Conservation (phyloP, 1,140 invertebrate species). For the Carposina sasakii region DNA sequence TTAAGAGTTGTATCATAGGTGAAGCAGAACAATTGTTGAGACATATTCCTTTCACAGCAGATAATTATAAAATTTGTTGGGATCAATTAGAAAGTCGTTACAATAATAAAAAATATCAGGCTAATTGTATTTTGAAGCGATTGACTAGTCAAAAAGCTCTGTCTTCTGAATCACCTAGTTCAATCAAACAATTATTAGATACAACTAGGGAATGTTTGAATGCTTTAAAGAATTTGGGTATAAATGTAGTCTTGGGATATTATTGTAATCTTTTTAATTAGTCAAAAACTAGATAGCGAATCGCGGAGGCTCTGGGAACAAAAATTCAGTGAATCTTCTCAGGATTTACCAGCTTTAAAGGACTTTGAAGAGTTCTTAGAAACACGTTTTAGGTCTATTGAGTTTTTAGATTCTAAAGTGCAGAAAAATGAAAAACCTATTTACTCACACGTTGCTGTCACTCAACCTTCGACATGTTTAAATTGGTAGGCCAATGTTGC, state of each 20-base stretch:
- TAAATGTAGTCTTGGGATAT: slow-evolving; percentile 7
- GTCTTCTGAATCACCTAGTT: background rate
- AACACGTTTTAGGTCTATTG: slow-evolving; percentile 1
- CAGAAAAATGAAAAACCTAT: background rate
- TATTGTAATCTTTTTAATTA: slow-evolving; percentile 7
- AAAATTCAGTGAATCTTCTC: background rate
- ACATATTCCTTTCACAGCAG: background rate
- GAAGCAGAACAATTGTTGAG: slow-evolving; percentile 10
- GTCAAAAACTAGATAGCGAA: slow-evolving; percentile 3
- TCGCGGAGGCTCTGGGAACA: slow-evolving; percentile 4
- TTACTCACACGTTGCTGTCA: background rate
- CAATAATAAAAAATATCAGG: slow-evolving; percentile 12
- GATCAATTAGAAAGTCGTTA: slow-evolving; percentile 1
- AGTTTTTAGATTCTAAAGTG: slow-evolving; percentile 2
- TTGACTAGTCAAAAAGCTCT: slow-evolving; percentile 1
- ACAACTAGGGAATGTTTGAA: slow-evolving; percentile 4
- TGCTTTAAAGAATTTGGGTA: slow-evolving; percentile 4
- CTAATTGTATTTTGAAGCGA: slow-evolving; percentile 7
- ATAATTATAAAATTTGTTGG: slow-evolving; percentile 7
- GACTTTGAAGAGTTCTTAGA: slow-evolving; percentile 10
- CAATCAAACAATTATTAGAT: slow-evolving; percentile 8
- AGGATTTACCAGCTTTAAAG: slow-evolving; percentile 3
- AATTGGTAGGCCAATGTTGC: too few species aligned
- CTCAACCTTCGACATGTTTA: background rate
- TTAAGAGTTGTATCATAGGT: slow-evolving; percentile 13